Conservation (phyloP, 2,113 vertebrate species). For the Xenotilapia flavipinnis region DNA sequence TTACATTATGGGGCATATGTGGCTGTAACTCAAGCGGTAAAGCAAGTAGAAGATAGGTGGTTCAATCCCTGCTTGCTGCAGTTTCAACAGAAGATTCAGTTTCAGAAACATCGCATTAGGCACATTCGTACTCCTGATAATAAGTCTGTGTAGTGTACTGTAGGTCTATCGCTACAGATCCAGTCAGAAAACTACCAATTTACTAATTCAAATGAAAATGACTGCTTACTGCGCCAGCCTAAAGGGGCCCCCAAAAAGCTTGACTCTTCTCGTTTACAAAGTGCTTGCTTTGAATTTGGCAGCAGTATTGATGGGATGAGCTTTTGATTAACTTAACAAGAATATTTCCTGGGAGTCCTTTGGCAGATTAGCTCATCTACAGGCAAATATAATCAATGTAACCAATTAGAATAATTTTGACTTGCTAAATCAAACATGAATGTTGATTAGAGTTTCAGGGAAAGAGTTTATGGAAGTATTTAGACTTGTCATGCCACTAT, state of each 20-base stretch:
- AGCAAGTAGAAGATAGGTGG: neutral
- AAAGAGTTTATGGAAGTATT: neutral
- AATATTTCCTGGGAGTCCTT: neutral
- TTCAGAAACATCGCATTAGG: neutral
- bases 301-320: neutral
- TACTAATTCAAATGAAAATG: neutral
- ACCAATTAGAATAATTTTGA: neutral
- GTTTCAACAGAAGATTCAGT: neutral
- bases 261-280: neutral
- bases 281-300: neutral
- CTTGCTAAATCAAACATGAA: neutral
- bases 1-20: neutral
- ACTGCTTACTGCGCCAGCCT: neutral
- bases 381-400: neutral
- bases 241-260: accelerated
- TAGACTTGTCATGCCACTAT: neutral
- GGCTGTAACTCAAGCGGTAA: neutral
- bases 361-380: neutral
- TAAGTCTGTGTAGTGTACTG: neutral
- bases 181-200: no score
- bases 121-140: neutral
- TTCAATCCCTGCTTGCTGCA: neutral
- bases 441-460: neutral
- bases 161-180: neutral
- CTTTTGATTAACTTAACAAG: neutral